phyloP scores from a whole-genome alignment of 2,113 vertebrate genomes.

The Centropristis striata region DNA sequence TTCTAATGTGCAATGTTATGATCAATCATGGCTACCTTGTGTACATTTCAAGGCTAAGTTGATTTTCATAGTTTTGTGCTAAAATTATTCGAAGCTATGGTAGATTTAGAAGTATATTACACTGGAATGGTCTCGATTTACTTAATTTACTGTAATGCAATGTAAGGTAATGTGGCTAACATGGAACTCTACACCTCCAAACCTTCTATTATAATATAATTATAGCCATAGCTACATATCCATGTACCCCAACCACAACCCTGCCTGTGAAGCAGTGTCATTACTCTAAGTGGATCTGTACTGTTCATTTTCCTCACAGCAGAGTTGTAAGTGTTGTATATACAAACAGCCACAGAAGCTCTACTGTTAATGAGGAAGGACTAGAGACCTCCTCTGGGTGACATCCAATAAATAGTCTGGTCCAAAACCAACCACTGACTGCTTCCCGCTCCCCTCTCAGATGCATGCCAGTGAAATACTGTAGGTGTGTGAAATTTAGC shows the following conservation, averaged over 20 bases:
- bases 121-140: too few relatives aligned
- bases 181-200: neutral
- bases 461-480: neutral
- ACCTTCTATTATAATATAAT: neutral
- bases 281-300: constrained; percentile 2
- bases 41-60: too few relatives aligned
- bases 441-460: neutral
- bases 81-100: too few relatives aligned
- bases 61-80: too few relatives aligned
- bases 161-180: neutral
- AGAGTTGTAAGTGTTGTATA: constrained; percentile 9
- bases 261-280: neutral
- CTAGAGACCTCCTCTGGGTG: constrained; percentile 35
- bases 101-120: too few relatives aligned
- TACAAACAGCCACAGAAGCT: constrained; percentile 33
- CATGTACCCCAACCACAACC: neutral
- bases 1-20: too few relatives aligned
- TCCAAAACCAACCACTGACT: constrained; percentile 37
- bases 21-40: too few relatives aligned
- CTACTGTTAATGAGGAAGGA: constrained; percentile 27
- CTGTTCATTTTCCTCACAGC: constrained; percentile 21
- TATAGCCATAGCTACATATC: neutral
- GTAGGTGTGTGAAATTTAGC: constrained; percentile 33
- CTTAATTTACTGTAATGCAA: too few relatives aligned
- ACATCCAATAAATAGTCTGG: constrained; percentile 18